These are phyloP conservation scores for Zosterops pallidus DNA, from an alignment of 2,113 vertebrate genomes.

Conservation along the genomic window DNA sequence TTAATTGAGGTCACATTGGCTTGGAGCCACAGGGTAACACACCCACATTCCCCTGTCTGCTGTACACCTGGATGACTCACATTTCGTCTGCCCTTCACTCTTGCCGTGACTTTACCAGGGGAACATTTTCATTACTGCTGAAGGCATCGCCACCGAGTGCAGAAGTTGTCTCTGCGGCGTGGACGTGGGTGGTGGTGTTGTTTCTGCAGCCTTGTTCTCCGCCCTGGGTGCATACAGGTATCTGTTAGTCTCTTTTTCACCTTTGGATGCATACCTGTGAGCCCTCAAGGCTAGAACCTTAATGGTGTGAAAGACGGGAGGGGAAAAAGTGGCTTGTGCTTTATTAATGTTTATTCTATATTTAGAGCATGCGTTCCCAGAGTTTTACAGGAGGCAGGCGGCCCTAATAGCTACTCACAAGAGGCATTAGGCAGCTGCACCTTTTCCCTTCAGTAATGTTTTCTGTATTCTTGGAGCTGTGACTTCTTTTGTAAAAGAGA, in stretches of 20 bases:
- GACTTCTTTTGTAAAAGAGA: neutral
- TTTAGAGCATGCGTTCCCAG: neutral
- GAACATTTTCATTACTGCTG: neutral
- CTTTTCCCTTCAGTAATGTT: neutral
- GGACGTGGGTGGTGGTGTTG: neutral
- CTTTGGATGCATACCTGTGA: neutral
- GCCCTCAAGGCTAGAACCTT: neutral
- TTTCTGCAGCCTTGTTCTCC: neutral
- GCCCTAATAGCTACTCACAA: neutral
- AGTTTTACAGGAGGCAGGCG: neutral
- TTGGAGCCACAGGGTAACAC: conserved; percentile 24
- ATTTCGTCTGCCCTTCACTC: neutral
- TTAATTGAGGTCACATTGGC: conserved; percentile 50
- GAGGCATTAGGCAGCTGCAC: neutral
- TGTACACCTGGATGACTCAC: neutral
- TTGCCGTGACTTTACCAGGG: neutral
- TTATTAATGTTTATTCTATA: neutral
- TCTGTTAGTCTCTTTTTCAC: conserved; percentile 26
- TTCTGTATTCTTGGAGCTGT: neutral
- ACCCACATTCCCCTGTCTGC: conserved; percentile 48
- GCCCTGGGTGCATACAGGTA: neutral
- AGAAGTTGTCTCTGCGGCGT: neutral
- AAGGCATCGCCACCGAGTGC: neutral
- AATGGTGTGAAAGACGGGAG: neutral
- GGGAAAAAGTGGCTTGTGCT: neutral